Evolutionary conservation across 2,113 vertebrate species (phyloP).

Genomic region (Solea senegalensis): DNA sequence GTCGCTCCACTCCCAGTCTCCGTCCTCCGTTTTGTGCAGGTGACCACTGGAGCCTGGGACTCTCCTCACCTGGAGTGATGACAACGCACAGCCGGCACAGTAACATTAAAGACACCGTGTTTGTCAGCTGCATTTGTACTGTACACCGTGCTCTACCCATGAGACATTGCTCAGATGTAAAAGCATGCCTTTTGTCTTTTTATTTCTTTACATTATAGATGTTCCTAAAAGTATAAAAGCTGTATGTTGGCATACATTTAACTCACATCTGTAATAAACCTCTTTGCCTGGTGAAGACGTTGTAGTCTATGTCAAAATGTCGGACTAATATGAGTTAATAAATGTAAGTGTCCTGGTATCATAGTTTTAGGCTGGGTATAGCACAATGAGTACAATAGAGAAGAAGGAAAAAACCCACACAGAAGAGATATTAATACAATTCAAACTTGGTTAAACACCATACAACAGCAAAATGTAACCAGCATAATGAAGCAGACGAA

Average conservation of each 20-base stretch:
- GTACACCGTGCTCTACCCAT: conserved; percentile 22
- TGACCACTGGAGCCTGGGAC: conserved; percentile 97
- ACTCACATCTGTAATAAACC: background rate
- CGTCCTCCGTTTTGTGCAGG: conserved; percentile 97
- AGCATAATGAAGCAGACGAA: conserved; percentile 27
- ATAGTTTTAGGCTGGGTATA: conserved; percentile 7
- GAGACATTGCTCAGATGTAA: background rate
- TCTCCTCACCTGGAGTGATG: conserved; percentile 87
- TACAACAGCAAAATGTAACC: conserved; percentile 10
- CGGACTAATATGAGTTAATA: background rate
- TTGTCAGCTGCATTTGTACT: background rate
- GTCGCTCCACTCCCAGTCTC: conserved; percentile 99
- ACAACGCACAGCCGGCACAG: conserved; percentile 24
- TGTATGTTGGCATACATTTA: too few species aligned
- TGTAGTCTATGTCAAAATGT: background rate
- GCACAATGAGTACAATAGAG: conserved; percentile 21
- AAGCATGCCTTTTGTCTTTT: too few species aligned
- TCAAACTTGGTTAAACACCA: conserved; percentile 22
- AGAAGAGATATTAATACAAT: background rate
- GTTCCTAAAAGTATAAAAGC: too few species aligned
- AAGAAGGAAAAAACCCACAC: background rate
- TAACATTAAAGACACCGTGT: background rate
- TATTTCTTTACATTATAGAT: too few species aligned
- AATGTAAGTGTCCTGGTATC: background rate
- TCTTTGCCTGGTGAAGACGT: background rate